phyloP scores from a whole-genome alignment of 1,140 invertebrate genomes.

The Formica exsecta region DNA sequence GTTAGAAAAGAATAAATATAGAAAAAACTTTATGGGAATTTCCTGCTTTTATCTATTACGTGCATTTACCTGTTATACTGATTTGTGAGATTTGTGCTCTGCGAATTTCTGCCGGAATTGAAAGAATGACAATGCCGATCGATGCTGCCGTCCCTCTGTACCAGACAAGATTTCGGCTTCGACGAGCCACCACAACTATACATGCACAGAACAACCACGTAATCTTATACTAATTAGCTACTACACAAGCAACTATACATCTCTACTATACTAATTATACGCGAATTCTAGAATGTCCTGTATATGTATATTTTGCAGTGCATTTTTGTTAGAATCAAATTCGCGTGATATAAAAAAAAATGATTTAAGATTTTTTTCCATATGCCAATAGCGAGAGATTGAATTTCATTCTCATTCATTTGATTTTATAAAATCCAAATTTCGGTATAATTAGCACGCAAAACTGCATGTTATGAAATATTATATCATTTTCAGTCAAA shows the following conservation, averaged over 20 bases:
- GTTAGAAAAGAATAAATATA: conserved; percentile 18
- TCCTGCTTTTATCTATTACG: conserved; percentile 40
- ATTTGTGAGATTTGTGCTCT: conserved; percentile 84
- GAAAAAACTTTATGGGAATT: not conserved
- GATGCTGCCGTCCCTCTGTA: conserved; percentile 89
- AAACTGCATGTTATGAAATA: not conserved
- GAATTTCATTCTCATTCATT: not conserved
- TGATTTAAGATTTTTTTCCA: not conserved
- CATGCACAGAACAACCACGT: conserved; percentile 86
- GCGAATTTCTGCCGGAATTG: conserved; percentile 84
- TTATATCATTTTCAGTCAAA: not conserved
- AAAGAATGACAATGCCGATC: conserved; percentile 87
- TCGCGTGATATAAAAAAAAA: conserved; percentile 1
- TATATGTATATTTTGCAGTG: not conserved
- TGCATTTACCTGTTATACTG: conserved; percentile 87
- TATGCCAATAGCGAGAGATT: not conserved
- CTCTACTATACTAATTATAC: conserved; percentile 61
- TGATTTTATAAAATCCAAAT: not conserved
- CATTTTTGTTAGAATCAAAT: conserved; percentile 28
- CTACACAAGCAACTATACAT: conserved; percentile 70
- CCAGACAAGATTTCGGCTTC: conserved; percentile 92
- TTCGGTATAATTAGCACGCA: not conserved
- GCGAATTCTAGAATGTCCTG: not conserved
- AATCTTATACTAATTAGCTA: conserved; percentile 81
- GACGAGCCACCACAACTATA: conserved; percentile 89